Percentiles rank a stretch among this genome's conserved stretches.
Evolutionary conservation across 2,888 invertebrate species (phyloP).

Genomic region (Pandemis heparana): DNA sequence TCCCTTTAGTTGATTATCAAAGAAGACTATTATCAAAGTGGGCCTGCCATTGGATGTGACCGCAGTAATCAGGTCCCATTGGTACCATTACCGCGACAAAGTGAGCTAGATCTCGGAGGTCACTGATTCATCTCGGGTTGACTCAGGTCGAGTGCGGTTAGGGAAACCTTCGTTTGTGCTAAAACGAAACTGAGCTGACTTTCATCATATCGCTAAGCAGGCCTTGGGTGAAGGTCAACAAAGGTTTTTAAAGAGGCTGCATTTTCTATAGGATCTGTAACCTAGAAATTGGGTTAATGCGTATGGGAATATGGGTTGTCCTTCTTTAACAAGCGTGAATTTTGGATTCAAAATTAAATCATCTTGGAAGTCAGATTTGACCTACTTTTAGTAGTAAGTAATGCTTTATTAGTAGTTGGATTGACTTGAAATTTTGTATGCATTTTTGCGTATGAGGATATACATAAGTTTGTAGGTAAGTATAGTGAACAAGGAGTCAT

Average conservation of each 20-base stretch:
- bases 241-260: not conserved
- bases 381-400: no score
- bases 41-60: slow-evolving; percentile 9
- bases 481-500: no score
- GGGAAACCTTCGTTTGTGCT: slow-evolving; percentile 4
- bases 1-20: not conserved
- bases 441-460: no score
- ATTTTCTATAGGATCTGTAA: not conserved
- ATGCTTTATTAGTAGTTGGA: no score
- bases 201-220: not conserved
- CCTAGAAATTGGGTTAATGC: not conserved
- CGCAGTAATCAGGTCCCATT: not conserved
- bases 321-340: no score
- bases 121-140: slow-evolving; percentile 23
- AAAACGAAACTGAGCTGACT: slow-evolving; percentile 4
- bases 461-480: no score
- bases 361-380: no score
- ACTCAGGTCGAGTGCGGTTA: slow-evolving; percentile 14
- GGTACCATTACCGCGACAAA: slow-evolving; percentile 10
- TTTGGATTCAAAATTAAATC: no score
- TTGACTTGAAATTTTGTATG: no score
- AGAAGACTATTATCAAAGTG: not conserved
- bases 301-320: not conserved
- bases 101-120: slow-evolving; percentile 32
- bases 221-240: not conserved